A percentile compares a stretch with the other conserved stretches of the same genome.
phyloP scores from a whole-genome alignment of 2,888 invertebrate species.

The Stenodera caucasica region DNA sequence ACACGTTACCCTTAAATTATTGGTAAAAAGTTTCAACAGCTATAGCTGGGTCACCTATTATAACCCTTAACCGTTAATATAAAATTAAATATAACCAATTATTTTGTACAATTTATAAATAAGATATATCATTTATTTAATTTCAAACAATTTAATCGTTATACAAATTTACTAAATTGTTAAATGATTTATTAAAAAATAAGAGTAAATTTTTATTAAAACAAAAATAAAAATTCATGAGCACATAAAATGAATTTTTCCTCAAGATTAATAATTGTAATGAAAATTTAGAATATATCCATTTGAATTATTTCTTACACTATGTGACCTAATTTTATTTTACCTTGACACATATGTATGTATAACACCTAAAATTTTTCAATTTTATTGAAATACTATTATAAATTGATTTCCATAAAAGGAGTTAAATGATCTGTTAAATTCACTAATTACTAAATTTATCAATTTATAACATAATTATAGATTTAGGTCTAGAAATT shows the following conservation, averaged over 20 bases:
- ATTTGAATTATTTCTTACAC: conserved; percentile 18
- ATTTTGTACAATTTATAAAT: background rate
- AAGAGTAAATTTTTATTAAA: conserved; percentile 13
- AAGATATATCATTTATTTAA: background rate
- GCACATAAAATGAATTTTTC: conserved; percentile 13
- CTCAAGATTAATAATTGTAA: conserved; percentile 17
- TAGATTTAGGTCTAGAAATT: too few relatives aligned
- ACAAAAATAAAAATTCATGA: background rate
- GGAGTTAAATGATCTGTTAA: too few relatives aligned
- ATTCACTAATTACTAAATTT: too few relatives aligned
- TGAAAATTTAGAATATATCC: conserved; percentile 18
- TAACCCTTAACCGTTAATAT: too few relatives aligned
- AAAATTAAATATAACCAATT: too few relatives aligned
- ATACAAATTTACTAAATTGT: conserved; percentile 16
- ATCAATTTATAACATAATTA: too few relatives aligned
- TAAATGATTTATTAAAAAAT: conserved; percentile 12
- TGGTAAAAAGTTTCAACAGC: too few relatives aligned
- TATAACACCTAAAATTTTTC: conserved; percentile 12
- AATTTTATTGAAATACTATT: background rate
- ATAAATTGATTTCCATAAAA: background rate
- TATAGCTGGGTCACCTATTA: too few relatives aligned
- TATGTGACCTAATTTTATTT: conserved; percentile 32
- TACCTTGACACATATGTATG: conserved; percentile 33
- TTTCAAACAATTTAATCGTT: conserved; percentile 18
- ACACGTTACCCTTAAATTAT: too few relatives aligned